Percentiles rank a stretch among this genome's conserved stretches.
Conservation (phyloP, 92 coral and sea anemone species). For the Epizoanthus rinbou region DNA sequence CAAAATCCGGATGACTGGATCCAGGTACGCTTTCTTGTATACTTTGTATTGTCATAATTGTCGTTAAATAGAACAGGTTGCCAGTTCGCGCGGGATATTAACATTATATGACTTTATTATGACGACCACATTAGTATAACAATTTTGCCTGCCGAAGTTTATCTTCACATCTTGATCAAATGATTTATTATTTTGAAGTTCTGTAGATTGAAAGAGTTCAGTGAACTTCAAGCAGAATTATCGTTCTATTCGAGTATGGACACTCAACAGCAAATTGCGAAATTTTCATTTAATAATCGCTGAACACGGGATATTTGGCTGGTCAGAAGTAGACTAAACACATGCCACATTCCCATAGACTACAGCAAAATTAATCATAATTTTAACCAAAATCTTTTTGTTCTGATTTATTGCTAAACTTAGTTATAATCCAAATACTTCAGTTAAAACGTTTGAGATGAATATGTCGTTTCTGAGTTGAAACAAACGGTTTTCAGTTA, state of each 20-base stretch:
- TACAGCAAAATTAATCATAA: no score
- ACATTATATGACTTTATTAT: conserved; percentile 1
- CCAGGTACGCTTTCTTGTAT: conserved; percentile 59
- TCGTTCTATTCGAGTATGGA: background rate
- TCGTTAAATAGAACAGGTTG: background rate
- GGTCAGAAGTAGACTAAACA: background rate
- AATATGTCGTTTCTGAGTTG: background rate
- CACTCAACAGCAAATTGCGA: background rate
- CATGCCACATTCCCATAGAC: conserved; percentile 12
- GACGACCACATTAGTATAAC: conserved; percentile 8
- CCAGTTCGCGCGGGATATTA: conserved; percentile 16
- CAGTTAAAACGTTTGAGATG: conserved; percentile 14
- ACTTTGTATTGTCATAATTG: background rate
- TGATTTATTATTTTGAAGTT: conserved; percentile 31
- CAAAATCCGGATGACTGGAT: conserved; percentile 70
- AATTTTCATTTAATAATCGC: background rate
- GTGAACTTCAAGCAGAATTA: background rate
- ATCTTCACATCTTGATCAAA: conserved; percentile 19
- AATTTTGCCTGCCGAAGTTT: conserved; percentile 26
- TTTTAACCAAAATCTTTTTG: background rate
- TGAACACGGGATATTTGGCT: background rate
- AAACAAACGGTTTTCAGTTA: background rate
- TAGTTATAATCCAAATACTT: no score
- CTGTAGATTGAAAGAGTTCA: conserved; percentile 18
- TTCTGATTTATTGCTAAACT: background rate